phyloP scores from a whole-genome alignment of 2,113 vertebrate species.

The Ranitomeya imitator region DNA sequence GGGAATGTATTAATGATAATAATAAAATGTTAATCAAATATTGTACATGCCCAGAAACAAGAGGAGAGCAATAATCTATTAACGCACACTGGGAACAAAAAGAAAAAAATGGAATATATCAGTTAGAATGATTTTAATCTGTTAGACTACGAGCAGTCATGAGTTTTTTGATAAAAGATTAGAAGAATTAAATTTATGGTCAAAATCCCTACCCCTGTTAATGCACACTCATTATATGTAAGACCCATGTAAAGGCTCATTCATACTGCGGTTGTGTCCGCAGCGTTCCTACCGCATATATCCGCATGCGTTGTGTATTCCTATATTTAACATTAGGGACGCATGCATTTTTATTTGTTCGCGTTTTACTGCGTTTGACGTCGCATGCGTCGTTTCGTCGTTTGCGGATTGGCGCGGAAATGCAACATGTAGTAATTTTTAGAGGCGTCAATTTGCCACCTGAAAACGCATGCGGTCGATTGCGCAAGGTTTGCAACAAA shows the following conservation, averaged over 20 bases:
- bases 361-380: too few relatives aligned
- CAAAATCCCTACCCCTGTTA: not conserved
- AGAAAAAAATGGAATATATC: not conserved
- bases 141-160: not conserved
- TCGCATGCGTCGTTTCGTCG: too few relatives aligned
- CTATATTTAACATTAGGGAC: too few relatives aligned
- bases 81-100: slow-evolving; percentile 1
- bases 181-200: not conserved
- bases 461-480: too few relatives aligned
- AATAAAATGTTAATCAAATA: slow-evolving; percentile 46
- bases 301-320: too few relatives aligned
- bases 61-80: slow-evolving; percentile 16
- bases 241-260: not conserved
- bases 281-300: too few relatives aligned
- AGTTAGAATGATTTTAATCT: not conserved
- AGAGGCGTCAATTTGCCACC: too few relatives aligned
- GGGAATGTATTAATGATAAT: slow-evolving; percentile 41
- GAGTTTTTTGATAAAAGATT: not conserved
- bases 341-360: too few relatives aligned
- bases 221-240: not conserved
- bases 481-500: too few relatives aligned
- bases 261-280: too few relatives aligned
- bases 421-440: too few relatives aligned
- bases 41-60: slow-evolving; percentile 20
- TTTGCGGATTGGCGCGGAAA: too few relatives aligned